Evolutionary conservation across 2,113 vertebrate genomes (phyloP).

Genomic region (Grus americana): DNA sequence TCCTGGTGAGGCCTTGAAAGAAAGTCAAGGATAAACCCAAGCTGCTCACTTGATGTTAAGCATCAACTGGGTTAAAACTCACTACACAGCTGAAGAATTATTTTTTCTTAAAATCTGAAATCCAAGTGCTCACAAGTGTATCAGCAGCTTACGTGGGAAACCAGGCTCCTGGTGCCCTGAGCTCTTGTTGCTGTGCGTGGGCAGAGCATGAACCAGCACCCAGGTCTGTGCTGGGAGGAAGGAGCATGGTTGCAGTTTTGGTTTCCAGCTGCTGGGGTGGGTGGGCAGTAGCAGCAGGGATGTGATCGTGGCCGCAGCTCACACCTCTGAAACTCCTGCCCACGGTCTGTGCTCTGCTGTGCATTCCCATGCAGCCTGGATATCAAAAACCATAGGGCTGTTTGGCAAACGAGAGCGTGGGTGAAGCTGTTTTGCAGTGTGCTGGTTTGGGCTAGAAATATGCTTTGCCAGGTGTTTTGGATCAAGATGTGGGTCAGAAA

Average conservation of each 20-base stretch:
- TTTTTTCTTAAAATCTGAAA: not conserved
- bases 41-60: not conserved
- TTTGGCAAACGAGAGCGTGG: no score
- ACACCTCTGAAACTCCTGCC: not conserved
- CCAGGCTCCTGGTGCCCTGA: no score
- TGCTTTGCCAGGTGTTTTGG: not conserved
- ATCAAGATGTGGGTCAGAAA: not conserved
- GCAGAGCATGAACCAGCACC: not conserved
- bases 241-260: not conserved
- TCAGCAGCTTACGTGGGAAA: not conserved
- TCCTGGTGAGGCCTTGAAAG: not conserved
- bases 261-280: not conserved
- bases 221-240: not conserved
- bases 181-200: not conserved
- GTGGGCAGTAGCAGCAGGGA: not conserved
- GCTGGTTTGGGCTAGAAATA: not conserved
- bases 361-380: not conserved
- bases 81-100: not conserved
- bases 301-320: not conserved
- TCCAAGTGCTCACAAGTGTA: not conserved
- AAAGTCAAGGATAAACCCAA: not conserved
- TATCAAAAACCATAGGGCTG: not conserved
- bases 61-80: not conserved
- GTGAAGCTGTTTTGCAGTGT: not conserved
- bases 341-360: accelerated